Conservation (phyloP, 2,113 vertebrate species). For the Stigmatopora nigra region DNA sequence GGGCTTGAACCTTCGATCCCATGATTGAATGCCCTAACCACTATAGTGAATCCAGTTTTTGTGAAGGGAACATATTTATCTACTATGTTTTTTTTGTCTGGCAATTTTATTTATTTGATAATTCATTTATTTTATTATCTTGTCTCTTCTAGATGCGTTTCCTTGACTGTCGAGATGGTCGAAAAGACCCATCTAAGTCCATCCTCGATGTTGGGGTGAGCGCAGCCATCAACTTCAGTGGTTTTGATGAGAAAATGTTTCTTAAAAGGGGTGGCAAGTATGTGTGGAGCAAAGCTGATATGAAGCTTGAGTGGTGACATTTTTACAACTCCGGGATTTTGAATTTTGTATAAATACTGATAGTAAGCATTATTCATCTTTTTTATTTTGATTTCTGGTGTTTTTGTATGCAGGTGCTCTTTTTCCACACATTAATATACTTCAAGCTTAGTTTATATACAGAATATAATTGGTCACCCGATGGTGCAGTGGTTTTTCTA, state of each 20-base stretch:
- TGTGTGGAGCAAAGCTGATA: constrained; percentile 88
- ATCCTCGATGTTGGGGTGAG: constrained; percentile 85
- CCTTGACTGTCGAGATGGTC: constrained; percentile 81
- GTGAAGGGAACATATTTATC: background rate
- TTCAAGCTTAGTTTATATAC: too few relatives aligned
- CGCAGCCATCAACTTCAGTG: constrained; percentile 83
- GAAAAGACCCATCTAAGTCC: constrained; percentile 89
- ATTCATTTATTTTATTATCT: background rate
- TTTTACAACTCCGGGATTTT: background rate
- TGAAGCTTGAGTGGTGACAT: constrained; percentile 86
- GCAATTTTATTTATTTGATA: background rate
- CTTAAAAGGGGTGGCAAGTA: constrained; percentile 87
- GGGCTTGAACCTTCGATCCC: too few relatives aligned
- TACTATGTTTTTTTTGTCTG: background rate
- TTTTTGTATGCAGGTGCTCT: background rate
- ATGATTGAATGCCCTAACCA: too few relatives aligned
- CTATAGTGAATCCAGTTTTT: too few relatives aligned
- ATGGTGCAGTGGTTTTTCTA: too few relatives aligned
- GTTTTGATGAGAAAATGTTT: constrained; percentile 94
- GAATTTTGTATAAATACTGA: background rate
- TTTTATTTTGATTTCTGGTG: background rate
- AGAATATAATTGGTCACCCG: too few relatives aligned
- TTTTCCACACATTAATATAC: background rate
- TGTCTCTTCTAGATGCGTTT: constrained; percentile 81
- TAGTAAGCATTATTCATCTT: background rate